Conservation (phyloP, 2,888 invertebrate genomes). For the Pterostichus niger region DNA sequence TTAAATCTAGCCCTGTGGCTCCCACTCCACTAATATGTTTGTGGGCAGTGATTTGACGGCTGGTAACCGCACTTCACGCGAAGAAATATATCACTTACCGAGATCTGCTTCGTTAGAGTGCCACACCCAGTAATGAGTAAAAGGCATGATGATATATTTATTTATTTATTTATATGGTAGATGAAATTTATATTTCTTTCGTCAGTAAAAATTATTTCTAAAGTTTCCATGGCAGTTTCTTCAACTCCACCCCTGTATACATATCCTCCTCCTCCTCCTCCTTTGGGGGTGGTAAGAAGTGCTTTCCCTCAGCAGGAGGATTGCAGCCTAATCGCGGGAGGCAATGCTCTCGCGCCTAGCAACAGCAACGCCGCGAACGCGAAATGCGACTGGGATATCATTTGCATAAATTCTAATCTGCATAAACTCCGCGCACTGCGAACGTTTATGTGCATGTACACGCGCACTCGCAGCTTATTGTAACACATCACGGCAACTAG, state of each 20-base stretch:
- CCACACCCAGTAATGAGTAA: too few relatives aligned
- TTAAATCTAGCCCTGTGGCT: too few relatives aligned
- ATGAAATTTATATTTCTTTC: too few relatives aligned
- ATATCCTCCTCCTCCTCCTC: not conserved
- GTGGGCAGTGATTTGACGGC: too few relatives aligned
- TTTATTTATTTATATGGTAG: too few relatives aligned
- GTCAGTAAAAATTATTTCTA: not conserved
- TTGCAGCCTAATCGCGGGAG: slow-evolving; percentile 51
- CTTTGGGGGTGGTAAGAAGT: not conserved
- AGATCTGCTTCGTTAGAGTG: too few relatives aligned
- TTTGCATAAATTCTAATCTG: slow-evolving; percentile 67
- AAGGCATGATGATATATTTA: too few relatives aligned
- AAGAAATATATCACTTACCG: too few relatives aligned
- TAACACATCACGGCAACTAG: slow-evolving; percentile 56
- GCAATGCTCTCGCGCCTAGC: slow-evolving; percentile 49
- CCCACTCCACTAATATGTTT: too few relatives aligned
- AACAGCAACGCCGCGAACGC: slow-evolving; percentile 19
- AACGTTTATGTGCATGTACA: slow-evolving; percentile 49
- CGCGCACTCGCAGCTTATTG: slow-evolving; percentile 55
- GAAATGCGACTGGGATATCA: slow-evolving; percentile 65
- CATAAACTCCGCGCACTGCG: slow-evolving; percentile 64
- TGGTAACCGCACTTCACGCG: too few relatives aligned
- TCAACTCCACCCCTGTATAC: not conserved
- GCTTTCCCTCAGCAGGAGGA: slow-evolving; percentile 20
- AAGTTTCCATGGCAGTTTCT: not conserved